A percentile compares a stretch with the other conserved stretches of the same genome.
phyloP scores from a whole-genome alignment of 2,888 invertebrate genomes.

The Andrena camellia region DNA sequence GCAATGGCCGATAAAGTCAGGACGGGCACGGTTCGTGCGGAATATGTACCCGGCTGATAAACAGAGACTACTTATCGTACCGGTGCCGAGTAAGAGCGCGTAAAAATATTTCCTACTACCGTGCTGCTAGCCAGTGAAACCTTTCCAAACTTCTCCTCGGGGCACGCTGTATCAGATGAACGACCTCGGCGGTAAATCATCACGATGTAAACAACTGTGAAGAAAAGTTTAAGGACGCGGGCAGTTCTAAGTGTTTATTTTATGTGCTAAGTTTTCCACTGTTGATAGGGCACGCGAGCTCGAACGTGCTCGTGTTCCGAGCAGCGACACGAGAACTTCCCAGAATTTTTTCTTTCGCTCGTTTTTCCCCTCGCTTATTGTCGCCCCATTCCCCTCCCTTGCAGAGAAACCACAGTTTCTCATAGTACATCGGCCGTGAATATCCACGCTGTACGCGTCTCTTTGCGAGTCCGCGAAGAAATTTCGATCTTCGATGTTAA shows the following conservation, averaged over 20 bases:
- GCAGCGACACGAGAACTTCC: slow-evolving; percentile 39
- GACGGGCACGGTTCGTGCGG: slow-evolving; percentile 1
- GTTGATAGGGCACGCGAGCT: not conserved
- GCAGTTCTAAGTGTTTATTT: not conserved
- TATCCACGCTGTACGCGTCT: slow-evolving; percentile 50
- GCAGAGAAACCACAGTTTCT: slow-evolving; percentile 41
- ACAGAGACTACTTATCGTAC: not conserved
- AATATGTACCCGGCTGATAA: slow-evolving; percentile 28
- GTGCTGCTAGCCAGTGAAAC: not conserved
- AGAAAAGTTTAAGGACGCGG: not conserved
- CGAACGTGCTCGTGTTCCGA: not conserved
- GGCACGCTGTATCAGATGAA: not conserved
- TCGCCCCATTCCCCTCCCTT: not conserved
- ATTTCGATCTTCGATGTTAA: slow-evolving; percentile 11
- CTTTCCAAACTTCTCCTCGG: not conserved
- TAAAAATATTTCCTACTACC: not conserved
- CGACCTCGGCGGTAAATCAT: not conserved
- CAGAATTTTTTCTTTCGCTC: slow-evolving; percentile 42
- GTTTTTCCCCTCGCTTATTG: slow-evolving; percentile 12
- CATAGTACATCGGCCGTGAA: slow-evolving; percentile 64
- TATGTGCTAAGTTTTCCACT: not conserved
- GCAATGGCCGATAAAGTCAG: slow-evolving; percentile 28
- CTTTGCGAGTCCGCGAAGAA: slow-evolving; percentile 51
- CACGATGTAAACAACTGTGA: not conserved
- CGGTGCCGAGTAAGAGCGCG: not conserved